Evolutionary conservation across 2,797 vertebrate species (phyloP), one percentile per base, ranked within the genome.

Genomic region (Cryptoblepharus egeriae): DNA sequence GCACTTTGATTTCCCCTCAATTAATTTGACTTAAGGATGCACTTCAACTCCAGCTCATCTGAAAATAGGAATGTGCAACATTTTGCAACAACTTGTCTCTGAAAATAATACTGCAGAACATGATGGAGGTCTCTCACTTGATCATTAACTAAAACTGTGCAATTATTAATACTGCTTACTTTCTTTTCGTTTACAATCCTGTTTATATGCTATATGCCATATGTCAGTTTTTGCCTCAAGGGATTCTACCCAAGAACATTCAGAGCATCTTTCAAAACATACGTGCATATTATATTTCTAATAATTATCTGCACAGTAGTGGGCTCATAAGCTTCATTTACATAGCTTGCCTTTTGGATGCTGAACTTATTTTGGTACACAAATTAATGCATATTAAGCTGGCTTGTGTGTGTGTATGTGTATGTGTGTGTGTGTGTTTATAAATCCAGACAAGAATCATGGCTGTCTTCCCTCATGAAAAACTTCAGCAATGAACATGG

Each of bases 351-450:
- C 37, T 93, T 91, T 93, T 92, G 85, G 88, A 90, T 93, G 74
- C 60, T 89, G 90, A 94, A 92, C 87, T 68, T 93, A 92, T 95
- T 93, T 91, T 91, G 79, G 76, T 85, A 89, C 79, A 85, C 72
- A 79, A 85, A 89, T 93, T 92, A 93, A 91, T 88, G 88, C 91
- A 93, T 89, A 92, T 93, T 93, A 90, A 94, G 90, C 87, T 84
- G 32, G 67, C 73, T 42, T 42, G 39, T 42, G 39, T 42, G 9
- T 42, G 39, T 9, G 9, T 42, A 9, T 42, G 4, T 4, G 39
- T 42, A 42, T 9, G 9, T 42, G 39, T 42, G 39, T 42, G 9
- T 42, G 39, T 91, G 91, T 32, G 32, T 20, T 80, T 86, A 91
- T 92, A n/a, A 86, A 82, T 20, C 86, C 91, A 79, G 89, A 37